Percentiles rank a stretch among this genome's conserved stretches.
Conservation (phyloP, 2,113 vertebrate species). For the Notechis scutatus region DNA sequence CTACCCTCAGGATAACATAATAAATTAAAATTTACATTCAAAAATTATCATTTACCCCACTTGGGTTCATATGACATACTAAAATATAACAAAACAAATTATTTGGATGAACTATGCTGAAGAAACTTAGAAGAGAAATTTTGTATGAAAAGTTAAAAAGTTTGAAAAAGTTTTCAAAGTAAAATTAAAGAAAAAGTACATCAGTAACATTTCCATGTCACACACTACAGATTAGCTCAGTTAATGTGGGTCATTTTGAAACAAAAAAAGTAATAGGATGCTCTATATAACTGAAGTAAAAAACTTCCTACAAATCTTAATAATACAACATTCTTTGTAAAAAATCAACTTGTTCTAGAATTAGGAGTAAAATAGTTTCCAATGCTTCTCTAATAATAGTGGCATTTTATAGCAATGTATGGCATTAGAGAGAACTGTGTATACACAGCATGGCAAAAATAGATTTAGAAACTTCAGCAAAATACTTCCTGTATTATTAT, state of each 20-base stretch:
- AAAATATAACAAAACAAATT: background rate
- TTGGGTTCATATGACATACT: background rate
- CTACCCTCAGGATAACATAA: background rate
- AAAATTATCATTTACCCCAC: background rate
- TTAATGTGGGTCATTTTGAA: background rate
- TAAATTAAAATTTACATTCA: background rate
- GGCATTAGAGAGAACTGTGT: background rate
- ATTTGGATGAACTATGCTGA: background rate
- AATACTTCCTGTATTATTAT: background rate
- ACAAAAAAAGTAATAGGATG: no score
- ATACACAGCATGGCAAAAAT: background rate
- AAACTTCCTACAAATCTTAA: background rate
- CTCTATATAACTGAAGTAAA: background rate
- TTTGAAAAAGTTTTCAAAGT: background rate
- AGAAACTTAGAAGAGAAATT: background rate
- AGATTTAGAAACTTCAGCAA: background rate
- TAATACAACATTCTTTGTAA: background rate
- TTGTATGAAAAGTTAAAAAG: background rate
- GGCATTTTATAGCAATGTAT: background rate
- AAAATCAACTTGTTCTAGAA: background rate
- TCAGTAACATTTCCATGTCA: background rate
- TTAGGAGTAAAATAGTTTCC: background rate
- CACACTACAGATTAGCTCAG: background rate
- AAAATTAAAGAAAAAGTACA: background rate
- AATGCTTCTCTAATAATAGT: background rate